Percentiles rank a stretch among this genome's conserved stretches.
Evolutionary conservation across 2,888 invertebrate genomes (phyloP).

Genomic region (Auanema freiburgensis): DNA sequence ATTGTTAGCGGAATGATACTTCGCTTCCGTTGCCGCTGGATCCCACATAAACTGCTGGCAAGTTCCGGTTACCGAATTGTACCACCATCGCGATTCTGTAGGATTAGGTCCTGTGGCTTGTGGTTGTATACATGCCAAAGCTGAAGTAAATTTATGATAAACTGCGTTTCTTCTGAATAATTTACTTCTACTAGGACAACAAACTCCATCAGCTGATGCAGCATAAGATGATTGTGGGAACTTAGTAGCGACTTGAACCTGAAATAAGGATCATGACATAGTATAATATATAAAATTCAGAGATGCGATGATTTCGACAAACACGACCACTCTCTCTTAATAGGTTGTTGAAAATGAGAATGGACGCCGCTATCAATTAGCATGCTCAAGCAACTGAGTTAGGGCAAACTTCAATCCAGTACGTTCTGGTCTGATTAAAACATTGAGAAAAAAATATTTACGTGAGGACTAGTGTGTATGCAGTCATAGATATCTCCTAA

Average conservation of each 20-base stretch:
- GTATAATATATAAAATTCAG: background rate
- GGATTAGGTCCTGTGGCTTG: slow-evolving; percentile 50
- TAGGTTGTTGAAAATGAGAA: background rate
- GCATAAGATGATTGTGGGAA: slow-evolving; percentile 49
- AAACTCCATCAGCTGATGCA: slow-evolving; percentile 45
- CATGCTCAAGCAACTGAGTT: slow-evolving; percentile 7
- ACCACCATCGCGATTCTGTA: slow-evolving; percentile 50
- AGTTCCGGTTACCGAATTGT: slow-evolving; percentile 39
- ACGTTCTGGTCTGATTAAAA: too few relatives aligned
- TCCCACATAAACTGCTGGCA: slow-evolving; percentile 58
- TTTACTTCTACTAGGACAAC: slow-evolving; percentile 43
- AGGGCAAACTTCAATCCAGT: too few relatives aligned
- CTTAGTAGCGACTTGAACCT: slow-evolving; percentile 40
- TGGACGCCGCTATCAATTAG: too few relatives aligned
- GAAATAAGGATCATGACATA: background rate
- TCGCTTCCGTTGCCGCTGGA: slow-evolving; percentile 41
- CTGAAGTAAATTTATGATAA: slow-evolving; percentile 16
- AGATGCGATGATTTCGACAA: background rate
- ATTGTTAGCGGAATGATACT: slow-evolving; percentile 49
- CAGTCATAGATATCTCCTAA: slow-evolving; percentile 55
- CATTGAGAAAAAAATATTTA: too few relatives aligned
- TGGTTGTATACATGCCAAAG: slow-evolving; percentile 48
- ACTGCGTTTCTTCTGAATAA: background rate
- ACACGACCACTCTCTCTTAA: background rate
- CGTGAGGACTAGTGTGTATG: slow-evolving; percentile 47